These are phyloP conservation scores for Delphinapterus leucas DNA, from an alignment of 2,113 vertebrate species.

Conservation along the genomic window DNA sequence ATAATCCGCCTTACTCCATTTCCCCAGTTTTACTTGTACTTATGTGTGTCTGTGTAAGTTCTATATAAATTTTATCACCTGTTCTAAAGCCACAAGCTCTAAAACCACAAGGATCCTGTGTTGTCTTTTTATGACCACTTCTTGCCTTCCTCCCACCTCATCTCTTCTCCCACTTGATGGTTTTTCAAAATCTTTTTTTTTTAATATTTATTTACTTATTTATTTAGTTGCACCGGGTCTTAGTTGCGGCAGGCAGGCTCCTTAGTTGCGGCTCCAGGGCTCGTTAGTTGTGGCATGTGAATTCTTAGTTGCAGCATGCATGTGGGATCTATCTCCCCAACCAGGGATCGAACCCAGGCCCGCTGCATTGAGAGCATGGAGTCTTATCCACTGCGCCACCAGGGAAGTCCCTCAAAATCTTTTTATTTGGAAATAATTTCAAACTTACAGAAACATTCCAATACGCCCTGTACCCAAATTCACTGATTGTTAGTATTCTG, in stretches of 20 bases:
- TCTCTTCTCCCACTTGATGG: neutral
- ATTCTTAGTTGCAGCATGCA: no score
- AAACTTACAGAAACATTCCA: neutral
- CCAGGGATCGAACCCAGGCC: no score
- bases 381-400: no score
- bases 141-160: neutral
- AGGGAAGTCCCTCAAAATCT: neutral
- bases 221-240: no score
- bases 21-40: neutral
- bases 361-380: no score
- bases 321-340: no score
- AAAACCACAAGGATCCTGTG: neutral
- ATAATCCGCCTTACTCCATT: neutral
- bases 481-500: neutral
- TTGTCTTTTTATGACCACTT: neutral
- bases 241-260: no score
- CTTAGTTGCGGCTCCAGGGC: no score
- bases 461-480: neutral
- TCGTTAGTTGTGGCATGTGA: no score
- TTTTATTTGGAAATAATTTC: conserved; percentile 28
- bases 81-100: neutral
- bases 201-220: no score
- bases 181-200: neutral
- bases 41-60: neutral
- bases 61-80: neutral